A percentile compares a stretch with the other conserved stretches of the same genome.
Conservation (phyloP, 2,797 vertebrate species). For the Aselliscus stoliczkanus region DNA sequence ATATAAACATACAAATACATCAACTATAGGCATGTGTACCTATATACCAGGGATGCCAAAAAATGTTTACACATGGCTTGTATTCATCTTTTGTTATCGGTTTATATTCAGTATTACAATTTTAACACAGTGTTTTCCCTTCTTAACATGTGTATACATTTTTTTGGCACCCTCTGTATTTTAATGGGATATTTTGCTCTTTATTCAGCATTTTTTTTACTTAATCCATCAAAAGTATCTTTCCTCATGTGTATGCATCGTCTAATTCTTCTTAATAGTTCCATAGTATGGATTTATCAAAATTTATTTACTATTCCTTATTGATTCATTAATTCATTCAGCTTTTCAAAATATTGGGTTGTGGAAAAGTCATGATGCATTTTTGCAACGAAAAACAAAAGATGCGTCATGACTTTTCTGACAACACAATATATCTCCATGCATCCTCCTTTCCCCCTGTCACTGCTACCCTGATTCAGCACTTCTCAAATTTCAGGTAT, state of each 20-base stretch:
- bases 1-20: background rate
- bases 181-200: background rate
- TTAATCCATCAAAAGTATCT: background rate
- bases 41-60: background rate
- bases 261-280: conserved; percentile 3
- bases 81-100: no score
- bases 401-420: no score
- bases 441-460: background rate
- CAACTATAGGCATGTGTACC: background rate
- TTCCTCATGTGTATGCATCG: background rate
- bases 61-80: no score
- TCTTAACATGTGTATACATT: no score
- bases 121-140: no score
- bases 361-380: no score
- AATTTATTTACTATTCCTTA: background rate
- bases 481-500: background rate
- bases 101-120: no score
- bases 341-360: background rate
- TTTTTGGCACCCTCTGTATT: background rate
- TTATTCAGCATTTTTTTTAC: background rate
- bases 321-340: background rate
- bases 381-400: no score
- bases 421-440: background rate
- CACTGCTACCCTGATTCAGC: rapidly evolving
- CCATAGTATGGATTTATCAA: background rate